These are phyloP conservation scores for Mastomys coucha DNA, from an alignment of 2,113 vertebrate genomes.

Conservation along the genomic window DNA sequence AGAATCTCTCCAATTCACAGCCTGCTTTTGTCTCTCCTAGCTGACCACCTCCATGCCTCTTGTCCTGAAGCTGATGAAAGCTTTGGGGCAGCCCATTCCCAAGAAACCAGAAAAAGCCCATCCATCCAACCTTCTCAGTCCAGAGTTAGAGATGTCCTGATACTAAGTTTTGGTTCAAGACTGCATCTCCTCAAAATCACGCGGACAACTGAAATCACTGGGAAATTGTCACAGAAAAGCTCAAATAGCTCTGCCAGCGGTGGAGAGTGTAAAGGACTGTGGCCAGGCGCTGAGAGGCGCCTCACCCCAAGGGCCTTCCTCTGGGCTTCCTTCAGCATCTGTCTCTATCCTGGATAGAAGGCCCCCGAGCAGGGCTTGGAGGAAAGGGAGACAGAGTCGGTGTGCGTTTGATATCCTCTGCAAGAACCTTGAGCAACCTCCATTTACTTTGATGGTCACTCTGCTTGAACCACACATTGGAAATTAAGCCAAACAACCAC, in stretches of 20 bases:
- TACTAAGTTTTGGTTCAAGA: neutral
- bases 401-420: neutral
- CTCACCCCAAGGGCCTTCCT: neutral
- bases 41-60: neutral
- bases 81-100: neutral
- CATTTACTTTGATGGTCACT: neutral
- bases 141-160: neutral
- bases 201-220: neutral
- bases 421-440: neutral
- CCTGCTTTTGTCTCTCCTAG: neutral
- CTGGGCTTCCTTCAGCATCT: neutral
- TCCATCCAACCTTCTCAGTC: neutral
- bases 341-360: neutral
- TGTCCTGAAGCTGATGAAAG: neutral
- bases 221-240: neutral
- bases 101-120: neutral
- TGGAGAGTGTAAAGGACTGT: neutral
- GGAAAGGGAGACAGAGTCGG: neutral
- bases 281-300: neutral
- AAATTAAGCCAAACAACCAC: neutral
- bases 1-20: neutral
- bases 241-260: neutral
- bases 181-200: neutral
- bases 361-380: neutral
- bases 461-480: neutral